These are phyloP conservation scores for Onchidella celtica DNA, from an alignment of 2,888 invertebrate species.

Conservation along the genomic window DNA sequence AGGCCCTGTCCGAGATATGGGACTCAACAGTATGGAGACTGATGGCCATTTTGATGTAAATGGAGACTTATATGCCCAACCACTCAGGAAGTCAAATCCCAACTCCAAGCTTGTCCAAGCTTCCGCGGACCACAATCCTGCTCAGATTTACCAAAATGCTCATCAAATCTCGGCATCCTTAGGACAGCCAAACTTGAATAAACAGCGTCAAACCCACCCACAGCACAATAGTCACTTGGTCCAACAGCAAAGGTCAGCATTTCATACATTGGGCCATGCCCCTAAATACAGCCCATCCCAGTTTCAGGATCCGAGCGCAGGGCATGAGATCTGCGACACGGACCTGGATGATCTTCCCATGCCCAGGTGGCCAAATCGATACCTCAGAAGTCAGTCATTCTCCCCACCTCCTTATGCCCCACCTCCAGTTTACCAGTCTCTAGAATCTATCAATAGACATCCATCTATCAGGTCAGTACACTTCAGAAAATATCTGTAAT, in stretches of 20 bases:
- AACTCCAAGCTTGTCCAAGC: background rate
- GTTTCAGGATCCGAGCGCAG: background rate
- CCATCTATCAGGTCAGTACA: conserved; percentile 22
- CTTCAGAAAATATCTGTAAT: no score
- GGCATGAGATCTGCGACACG: conserved; percentile 47
- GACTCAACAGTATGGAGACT: no score
- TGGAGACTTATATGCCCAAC: conserved; percentile 32
- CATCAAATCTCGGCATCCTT: background rate
- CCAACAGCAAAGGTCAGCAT: conserved; percentile 36
- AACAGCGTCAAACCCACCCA: conserved; percentile 1
- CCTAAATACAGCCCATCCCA: background rate
- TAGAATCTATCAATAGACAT: conserved; percentile 17
- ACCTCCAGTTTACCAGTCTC: conserved; percentile 14
- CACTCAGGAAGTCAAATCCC: background rate
- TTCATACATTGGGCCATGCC: conserved; percentile 21
- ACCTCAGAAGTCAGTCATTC: conserved; percentile 25
- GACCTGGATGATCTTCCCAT: conserved; percentile 53
- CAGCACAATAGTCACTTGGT: background rate
- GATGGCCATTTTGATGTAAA: no score
- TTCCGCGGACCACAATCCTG: background rate
- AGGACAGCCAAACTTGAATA: background rate
- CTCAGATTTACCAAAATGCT: conserved; percentile 37
- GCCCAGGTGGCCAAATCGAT: background rate
- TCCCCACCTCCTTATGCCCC: conserved; percentile 27
- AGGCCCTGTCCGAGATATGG: conserved; percentile 15